phyloP scores from a whole-genome alignment of 2,113 vertebrate genomes.

The Diadophis punctatus region DNA sequence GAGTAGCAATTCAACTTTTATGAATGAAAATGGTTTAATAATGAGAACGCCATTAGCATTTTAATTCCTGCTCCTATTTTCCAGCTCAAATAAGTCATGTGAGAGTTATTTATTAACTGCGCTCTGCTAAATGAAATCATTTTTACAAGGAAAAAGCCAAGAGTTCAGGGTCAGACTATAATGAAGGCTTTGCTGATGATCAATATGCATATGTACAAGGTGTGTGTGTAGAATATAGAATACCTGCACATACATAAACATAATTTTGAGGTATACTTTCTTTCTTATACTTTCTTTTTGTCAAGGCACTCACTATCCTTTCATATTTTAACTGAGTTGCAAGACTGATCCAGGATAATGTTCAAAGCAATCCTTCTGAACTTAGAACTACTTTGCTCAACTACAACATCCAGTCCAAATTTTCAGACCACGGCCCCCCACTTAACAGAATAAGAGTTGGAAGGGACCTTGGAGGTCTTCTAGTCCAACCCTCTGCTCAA shows the following conservation, averaged over 20 bases:
- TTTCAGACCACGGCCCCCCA: neutral
- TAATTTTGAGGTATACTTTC: neutral
- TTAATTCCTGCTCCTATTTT: conserved; percentile 27
- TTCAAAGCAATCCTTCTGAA: neutral
- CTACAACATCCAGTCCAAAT: neutral
- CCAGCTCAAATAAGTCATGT: conserved; percentile 48
- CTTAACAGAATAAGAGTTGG: neutral
- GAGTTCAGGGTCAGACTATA: conserved; percentile 52
- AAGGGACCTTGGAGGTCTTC: neutral
- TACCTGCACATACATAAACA: neutral
- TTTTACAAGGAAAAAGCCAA: conserved; percentile 62
- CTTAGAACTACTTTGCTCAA: neutral
- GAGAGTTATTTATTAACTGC: conserved; percentile 77
- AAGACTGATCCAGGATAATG: neutral
- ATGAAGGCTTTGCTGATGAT: neutral
- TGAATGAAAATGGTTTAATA: conserved; percentile 41
- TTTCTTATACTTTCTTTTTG: neutral
- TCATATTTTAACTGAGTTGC: neutral
- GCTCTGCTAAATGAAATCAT: conserved; percentile 70
- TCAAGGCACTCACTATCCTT: neutral
- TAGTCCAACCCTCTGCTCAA: neutral
- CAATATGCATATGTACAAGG: conserved; percentile 6
- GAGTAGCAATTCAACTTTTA: conserved; percentile 21
- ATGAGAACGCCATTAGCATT: neutral
- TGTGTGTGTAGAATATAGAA: neutral